Evolutionary conservation across 2,113 vertebrate genomes (phyloP), one percentile per base, ranked within the genome.

Genomic region (Holacanthus passer): DNA sequence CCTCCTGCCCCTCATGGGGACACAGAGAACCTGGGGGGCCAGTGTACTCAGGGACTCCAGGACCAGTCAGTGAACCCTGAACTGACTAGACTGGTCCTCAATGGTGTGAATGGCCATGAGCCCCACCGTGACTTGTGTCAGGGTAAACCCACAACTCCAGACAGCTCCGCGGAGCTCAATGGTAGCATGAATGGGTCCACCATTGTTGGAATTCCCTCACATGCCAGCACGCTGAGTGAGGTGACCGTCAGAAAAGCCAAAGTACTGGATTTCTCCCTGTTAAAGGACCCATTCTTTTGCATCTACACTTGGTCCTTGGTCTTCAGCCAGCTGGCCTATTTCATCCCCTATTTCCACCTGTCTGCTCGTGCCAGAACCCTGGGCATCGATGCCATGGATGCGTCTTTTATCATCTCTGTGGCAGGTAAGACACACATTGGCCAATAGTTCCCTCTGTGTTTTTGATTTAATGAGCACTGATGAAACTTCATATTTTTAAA

Each of bases 241-340:
- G 78, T 71, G 56, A 35, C 60, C 0, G 29, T 59, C 22, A 65
- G 0, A 72, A 82, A 89, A 79, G 1, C 80, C 85, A 93, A 94
- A 93, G 86, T 96, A 22, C 87, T 97, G 17, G 96, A 98, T 80
- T 91, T 96, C 65, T 96, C 97, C 27, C 93, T 97, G 0, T 86
- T 99, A 41, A 97, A 93, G 93, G 95, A 98, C 81, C 97, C 98
- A 0, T 82, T 97, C 83, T 99, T 99, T 87, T 97, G 93, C 82
- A 95, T 99, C 82, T 98, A 96, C 91, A 97, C 97, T 0, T 99
- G 96, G 96, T 98, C 96, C 7, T 89, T 98, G 79, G 87, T 99
- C 48, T 97, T 99, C 93, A 97, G 97, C 86, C 97, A 99, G 87
- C 32, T 98, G 83, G 98, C 96, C 19, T 98, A 99, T 83, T 97